Conservation (phyloP, 2,797 vertebrate genomes). For the Ammospiza maritima region DNA sequence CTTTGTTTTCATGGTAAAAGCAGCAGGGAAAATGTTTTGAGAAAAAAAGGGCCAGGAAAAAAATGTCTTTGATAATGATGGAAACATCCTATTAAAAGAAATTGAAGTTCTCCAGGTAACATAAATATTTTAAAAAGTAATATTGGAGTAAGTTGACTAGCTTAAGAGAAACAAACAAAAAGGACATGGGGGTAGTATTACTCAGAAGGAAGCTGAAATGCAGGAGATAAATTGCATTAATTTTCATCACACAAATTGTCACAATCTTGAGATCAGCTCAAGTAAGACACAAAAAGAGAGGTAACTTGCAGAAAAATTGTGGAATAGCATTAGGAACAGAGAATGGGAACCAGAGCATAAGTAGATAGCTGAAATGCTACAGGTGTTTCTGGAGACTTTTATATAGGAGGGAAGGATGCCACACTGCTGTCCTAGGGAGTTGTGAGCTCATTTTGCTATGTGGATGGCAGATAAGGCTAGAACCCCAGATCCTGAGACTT, state of each 20-base stretch:
- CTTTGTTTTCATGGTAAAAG: conserved; percentile 2
- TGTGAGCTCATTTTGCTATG: not conserved
- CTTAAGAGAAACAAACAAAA: not conserved
- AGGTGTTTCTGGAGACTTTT: not conserved
- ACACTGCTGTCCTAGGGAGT: not conserved
- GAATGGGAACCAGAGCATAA: not conserved
- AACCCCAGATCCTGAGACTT: not conserved
- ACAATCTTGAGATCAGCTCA: not conserved
- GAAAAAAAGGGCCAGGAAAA: not conserved
- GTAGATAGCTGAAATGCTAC: not conserved
- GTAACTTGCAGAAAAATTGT: not conserved
- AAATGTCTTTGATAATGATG: not conserved
- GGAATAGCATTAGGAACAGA: not conserved
- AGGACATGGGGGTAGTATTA: not conserved
- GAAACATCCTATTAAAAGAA: not conserved
- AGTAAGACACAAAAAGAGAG: not conserved
- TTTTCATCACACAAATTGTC: not conserved
- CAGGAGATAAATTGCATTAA: not conserved
- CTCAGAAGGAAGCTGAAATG: not conserved
- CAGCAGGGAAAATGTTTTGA: not conserved
- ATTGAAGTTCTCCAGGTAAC: not conserved
- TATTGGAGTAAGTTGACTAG: not conserved
- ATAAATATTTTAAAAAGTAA: not conserved
- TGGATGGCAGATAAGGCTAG: not conserved
- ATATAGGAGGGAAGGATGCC: not conserved